A percentile compares a stretch with the other conserved stretches of the same genome.
Conservation (phyloP, 2,888 invertebrate species). For the Eristalinus sepulchralis region DNA sequence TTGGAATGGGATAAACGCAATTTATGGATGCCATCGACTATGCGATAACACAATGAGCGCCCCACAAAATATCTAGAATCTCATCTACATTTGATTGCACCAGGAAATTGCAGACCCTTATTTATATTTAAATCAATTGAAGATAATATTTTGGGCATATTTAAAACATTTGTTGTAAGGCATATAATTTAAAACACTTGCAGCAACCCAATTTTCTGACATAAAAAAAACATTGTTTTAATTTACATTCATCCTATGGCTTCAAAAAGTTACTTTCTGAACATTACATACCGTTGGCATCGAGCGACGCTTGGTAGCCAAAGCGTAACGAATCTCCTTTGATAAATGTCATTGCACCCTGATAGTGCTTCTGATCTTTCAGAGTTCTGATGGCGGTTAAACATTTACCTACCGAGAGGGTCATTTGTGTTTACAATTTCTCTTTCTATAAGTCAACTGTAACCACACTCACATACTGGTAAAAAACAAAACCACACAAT, state of each 20-base stretch:
- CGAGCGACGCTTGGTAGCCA: conserved; percentile 58
- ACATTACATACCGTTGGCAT: neutral
- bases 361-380: conserved; percentile 18
- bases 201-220: too few species aligned
- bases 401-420: conserved; percentile 48
- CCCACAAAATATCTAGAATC: neutral
- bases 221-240: too few species aligned
- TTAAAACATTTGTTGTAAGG: neutral
- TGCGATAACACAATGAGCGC: neutral
- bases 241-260: neutral
- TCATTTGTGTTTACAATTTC: conserved; percentile 63
- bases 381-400: conserved; percentile 24
- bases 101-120: neutral
- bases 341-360: conserved; percentile 56
- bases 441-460: conserved; percentile 52
- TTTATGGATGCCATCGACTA: neutral
- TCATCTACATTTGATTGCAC: neutral
- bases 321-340: conserved; percentile 59
- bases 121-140: neutral
- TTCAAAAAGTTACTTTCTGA: neutral
- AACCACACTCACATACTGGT: conserved; percentile 32
- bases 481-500: neutral
- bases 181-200: neutral
- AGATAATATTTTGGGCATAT: neutral
- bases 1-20: neutral